A percentile compares a stretch with the other conserved stretches of the same genome.
These are phyloP conservation scores for Chaetorhynchus papuensis DNA, from an alignment of 2,113 vertebrate species.

Conservation along the genomic window DNA sequence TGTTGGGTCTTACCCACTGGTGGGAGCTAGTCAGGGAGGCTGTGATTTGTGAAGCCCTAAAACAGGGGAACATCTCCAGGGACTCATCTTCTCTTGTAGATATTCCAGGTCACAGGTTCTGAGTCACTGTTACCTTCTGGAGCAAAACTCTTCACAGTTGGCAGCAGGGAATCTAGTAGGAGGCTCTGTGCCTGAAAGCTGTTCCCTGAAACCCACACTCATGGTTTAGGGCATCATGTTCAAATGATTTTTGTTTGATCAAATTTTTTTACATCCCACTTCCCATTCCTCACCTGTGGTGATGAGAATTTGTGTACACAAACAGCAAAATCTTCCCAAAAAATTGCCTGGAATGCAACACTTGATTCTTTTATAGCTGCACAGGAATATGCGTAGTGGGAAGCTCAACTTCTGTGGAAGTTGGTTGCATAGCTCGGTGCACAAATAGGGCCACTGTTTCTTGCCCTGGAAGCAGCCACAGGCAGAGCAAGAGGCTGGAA, in stretches of 20 bases:
- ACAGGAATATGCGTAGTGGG: rapidly evolving
- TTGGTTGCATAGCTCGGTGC: background rate
- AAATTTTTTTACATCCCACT: background rate
- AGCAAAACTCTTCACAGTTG: background rate
- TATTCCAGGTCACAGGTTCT: background rate
- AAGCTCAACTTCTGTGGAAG: background rate
- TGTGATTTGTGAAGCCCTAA: background rate
- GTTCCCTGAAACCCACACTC: background rate
- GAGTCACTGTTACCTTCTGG: slow-evolving; percentile 22
- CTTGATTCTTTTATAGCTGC: background rate
- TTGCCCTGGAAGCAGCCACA: background rate
- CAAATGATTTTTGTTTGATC: background rate
- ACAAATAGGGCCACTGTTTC: background rate
- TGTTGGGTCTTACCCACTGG: background rate
- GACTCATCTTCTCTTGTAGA: background rate
- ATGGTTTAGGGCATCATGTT: background rate
- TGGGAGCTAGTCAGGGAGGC: background rate
- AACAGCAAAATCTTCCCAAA: background rate
- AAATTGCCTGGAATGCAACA: background rate
- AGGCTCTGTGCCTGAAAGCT: slow-evolving; percentile 11
- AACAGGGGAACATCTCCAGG: background rate
- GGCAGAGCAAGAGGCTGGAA: background rate
- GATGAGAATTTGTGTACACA: background rate
- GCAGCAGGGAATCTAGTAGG: background rate
- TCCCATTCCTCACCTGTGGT: background rate